Conservation (phyloP, 2,797 vertebrate genomes). For the Alca torda region DNA sequence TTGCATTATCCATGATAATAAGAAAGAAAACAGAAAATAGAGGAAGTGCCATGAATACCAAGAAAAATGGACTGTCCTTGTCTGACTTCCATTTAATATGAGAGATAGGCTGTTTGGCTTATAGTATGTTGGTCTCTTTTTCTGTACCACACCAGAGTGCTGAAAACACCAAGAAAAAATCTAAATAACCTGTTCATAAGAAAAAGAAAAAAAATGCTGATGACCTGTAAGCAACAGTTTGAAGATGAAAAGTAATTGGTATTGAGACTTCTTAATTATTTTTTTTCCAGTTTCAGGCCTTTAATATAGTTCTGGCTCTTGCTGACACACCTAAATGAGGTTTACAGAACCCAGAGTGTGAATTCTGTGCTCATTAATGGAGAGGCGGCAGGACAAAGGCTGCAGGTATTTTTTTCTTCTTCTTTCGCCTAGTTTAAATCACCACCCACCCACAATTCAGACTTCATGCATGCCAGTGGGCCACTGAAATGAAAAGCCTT, state of each 20-base stretch:
- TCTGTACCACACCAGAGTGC: neutral
- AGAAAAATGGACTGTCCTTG: slow-evolving; percentile 20
- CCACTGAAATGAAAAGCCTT: slow-evolving; percentile 19
- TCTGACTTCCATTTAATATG: slow-evolving; percentile 2
- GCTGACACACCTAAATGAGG: slow-evolving; percentile 64
- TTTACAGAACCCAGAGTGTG: slow-evolving; percentile 52
- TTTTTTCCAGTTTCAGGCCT: slow-evolving; percentile 60
- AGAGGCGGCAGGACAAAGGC: slow-evolving; percentile 5
- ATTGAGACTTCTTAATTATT: slow-evolving; percentile 72
- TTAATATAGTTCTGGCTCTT: slow-evolving; percentile 56
- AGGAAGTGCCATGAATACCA: slow-evolving; percentile 1
- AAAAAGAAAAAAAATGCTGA: slow-evolving; percentile 20
- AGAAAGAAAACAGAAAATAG: slow-evolving; percentile 20
- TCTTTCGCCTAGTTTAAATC: slow-evolving; percentile 26
- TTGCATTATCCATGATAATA: slow-evolving; percentile 30
- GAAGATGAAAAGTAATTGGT: slow-evolving; percentile 71
- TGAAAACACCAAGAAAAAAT: slow-evolving; percentile 2
- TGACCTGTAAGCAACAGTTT: slow-evolving; percentile 63
- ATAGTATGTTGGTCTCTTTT: neutral
- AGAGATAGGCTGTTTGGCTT: neutral
- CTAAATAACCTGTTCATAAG: slow-evolving; percentile 62
- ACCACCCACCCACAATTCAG: neutral
- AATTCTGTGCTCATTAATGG: slow-evolving; percentile 62
- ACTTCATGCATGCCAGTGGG: neutral
- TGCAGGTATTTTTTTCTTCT: neutral